These are phyloP conservation scores for Sminthopsis crassicaudata DNA, from an alignment of 2,113 vertebrate species.

Conservation along the genomic window DNA sequence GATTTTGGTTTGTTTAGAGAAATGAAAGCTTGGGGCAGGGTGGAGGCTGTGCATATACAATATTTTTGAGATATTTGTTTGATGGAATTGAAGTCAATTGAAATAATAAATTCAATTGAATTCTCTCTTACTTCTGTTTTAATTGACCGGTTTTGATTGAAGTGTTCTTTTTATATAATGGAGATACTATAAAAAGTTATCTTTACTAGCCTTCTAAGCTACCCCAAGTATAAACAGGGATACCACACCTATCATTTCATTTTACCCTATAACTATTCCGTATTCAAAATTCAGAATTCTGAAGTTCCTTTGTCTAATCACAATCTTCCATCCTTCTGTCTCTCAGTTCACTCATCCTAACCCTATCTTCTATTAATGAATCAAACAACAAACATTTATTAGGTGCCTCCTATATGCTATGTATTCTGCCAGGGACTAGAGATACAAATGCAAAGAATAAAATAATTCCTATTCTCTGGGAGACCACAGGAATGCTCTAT, in stretches of 20 bases:
- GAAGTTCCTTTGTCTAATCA: background rate
- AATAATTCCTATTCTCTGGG: background rate
- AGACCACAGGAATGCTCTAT: background rate
- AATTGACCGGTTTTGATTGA: constrained; percentile 16
- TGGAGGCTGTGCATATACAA: background rate
- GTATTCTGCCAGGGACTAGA: background rate
- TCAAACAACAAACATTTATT: background rate
- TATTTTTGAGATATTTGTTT: background rate
- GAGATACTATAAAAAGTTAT: background rate
- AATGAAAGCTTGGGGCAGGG: background rate
- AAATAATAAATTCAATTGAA: constrained; percentile 33
- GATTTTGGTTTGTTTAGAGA: background rate
- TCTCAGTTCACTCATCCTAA: background rate
- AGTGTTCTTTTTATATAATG: constrained; percentile 5
- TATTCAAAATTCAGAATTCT: background rate
- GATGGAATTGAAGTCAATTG: constrained; percentile 10
- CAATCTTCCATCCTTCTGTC: background rate
- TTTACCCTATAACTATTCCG: background rate
- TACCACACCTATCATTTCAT: background rate
- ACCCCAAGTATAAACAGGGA: background rate
- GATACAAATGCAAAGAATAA: background rate
- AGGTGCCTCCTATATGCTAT: background rate
- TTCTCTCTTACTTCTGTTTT: constrained; percentile 12
- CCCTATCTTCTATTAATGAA: background rate
- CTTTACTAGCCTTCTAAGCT: background rate